These are phyloP conservation scores for Aleadryas rufinucha DNA, from an alignment of 2,113 vertebrate genomes.

Conservation along the genomic window DNA sequence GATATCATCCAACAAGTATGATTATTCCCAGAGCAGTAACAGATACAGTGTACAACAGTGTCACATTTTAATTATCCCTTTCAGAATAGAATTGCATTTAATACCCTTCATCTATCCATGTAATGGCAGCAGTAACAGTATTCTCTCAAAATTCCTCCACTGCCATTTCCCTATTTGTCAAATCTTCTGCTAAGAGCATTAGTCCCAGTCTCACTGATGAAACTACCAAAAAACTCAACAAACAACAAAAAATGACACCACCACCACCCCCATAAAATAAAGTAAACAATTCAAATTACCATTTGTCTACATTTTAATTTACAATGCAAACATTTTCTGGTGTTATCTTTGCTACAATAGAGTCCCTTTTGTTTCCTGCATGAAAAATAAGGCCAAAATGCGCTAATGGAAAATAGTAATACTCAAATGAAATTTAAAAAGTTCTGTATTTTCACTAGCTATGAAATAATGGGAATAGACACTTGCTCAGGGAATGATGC, in stretches of 20 bases:
- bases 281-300: background rate
- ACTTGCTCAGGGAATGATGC: background rate
- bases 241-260: accelerated
- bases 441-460: background rate
- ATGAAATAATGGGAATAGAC: background rate
- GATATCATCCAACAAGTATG: background rate
- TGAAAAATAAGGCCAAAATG: background rate
- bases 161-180: background rate
- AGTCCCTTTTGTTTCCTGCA: background rate
- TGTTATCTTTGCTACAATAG: background rate
- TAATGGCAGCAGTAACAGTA: background rate
- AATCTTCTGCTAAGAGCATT: background rate
- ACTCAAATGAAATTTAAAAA: background rate
- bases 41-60: background rate
- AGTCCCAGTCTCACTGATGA: background rate
- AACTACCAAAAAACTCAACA: background rate
- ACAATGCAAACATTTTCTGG: background rate
- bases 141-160: background rate
- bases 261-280: accelerated
- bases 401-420: background rate
- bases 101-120: background rate
- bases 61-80: background rate
- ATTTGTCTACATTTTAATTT: background rate
- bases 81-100: background rate
- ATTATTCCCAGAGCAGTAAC: background rate